A percentile compares a stretch with the other conserved stretches of the same genome.
Conservation (phyloP, 2,888 invertebrate genomes). For the Mamestra brassicae region DNA sequence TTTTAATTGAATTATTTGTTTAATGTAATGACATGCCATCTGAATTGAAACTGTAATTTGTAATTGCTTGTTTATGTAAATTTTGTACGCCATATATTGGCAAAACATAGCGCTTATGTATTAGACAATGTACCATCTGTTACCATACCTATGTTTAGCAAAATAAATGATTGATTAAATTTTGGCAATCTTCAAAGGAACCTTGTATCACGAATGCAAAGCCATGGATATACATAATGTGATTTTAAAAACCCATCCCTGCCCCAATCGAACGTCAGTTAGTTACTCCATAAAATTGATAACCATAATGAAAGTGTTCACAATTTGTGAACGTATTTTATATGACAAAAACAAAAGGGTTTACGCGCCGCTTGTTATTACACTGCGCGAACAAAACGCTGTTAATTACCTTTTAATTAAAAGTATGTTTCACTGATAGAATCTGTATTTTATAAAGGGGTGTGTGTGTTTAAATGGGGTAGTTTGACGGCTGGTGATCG, state of each 20-base stretch:
- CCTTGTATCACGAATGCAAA: too few species aligned
- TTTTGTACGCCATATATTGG: too few species aligned
- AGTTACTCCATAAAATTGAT: constrained; percentile 33
- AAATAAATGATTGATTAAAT: too few species aligned
- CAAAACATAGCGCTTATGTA: too few species aligned
- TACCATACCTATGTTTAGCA: too few species aligned
- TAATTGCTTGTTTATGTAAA: too few species aligned
- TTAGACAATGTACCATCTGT: too few species aligned
- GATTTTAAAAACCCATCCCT: neutral
- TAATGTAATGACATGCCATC: too few species aligned
- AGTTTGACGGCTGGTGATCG: neutral
- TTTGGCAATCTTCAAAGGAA: too few species aligned
- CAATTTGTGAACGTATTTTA: constrained; percentile 29
- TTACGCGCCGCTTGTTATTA: constrained; percentile 40
- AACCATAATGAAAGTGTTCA: constrained; percentile 21
- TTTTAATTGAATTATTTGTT: too few species aligned
- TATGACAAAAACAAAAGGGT: constrained; percentile 26
- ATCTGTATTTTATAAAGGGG: constrained; percentile 24
- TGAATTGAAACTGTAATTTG: too few species aligned
- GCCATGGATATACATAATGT: too few species aligned
- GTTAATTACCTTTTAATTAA: constrained; percentile 54
- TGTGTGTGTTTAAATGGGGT: neutral
- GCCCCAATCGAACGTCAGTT: neutral
- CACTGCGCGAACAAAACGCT: constrained; percentile 31
- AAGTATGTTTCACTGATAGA: constrained; percentile 30